Evolutionary conservation across 1,140 invertebrate species (phyloP).

Genomic region (Drosophila tristis): DNA sequence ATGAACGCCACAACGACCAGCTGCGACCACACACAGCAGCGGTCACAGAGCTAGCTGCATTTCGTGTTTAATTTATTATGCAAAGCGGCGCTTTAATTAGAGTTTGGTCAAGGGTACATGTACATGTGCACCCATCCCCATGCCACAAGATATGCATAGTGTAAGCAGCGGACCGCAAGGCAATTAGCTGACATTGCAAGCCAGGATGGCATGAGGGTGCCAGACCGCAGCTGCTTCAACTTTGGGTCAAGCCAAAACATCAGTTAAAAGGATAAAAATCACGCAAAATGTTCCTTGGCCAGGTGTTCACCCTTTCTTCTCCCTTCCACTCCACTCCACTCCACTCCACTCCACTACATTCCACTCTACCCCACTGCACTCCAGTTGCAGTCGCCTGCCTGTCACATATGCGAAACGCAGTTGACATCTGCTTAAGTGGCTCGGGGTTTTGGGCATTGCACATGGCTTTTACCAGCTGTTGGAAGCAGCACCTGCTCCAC

Average conservation of each 20-base stretch:
- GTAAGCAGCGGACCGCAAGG: constrained; percentile 68
- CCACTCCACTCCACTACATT: no score
- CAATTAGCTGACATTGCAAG: constrained; percentile 66
- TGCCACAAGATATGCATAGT: constrained; percentile 32
- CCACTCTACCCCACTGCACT: background rate
- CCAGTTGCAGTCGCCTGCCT: constrained; percentile 27
- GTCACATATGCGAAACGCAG: constrained; percentile 79
- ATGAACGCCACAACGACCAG: constrained; percentile 56
- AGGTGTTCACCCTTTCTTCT: background rate
- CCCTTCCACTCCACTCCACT: no score
- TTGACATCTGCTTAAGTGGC: constrained; percentile 82
- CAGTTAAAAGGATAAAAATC: constrained; percentile 23
- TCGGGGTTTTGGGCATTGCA: constrained; percentile 73
- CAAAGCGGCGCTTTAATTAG: constrained; percentile 76
- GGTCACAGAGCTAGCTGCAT: constrained; percentile 42
- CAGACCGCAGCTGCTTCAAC: constrained; percentile 55
- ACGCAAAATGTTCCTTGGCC: constrained; percentile 14
- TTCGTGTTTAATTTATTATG: constrained; percentile 67
- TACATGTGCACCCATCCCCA: background rate
- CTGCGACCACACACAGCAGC: constrained; percentile 60
- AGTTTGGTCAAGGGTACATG: constrained; percentile 21
- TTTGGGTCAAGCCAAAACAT: background rate
- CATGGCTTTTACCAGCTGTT: constrained; percentile 55
- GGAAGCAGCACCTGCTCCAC: constrained; percentile 20
- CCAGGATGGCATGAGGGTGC: constrained; percentile 42